Evolutionary conservation across 2,797 vertebrate genomes (phyloP).

Genomic region (Decapterus maruadsi): DNA sequence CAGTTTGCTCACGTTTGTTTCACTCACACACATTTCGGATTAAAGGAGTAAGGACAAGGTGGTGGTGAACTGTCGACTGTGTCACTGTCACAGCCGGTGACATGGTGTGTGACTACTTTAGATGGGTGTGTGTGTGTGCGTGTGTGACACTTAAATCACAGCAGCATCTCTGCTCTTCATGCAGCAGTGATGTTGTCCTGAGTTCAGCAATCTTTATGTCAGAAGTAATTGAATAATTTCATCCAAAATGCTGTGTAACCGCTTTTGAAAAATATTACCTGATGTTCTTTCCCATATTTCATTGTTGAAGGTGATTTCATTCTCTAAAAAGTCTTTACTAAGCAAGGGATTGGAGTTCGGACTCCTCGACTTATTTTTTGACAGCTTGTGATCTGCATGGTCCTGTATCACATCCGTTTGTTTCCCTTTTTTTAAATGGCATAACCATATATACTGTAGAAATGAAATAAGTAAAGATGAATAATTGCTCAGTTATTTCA

Average conservation of each 20-base stretch:
- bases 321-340: constrained; percentile 5
- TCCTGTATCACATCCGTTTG: not conserved
- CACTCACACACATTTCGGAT: no score
- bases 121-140: not conserved
- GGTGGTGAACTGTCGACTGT: not conserved
- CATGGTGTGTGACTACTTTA: not conserved
- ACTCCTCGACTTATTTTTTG: not conserved
- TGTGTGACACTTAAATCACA: not conserved
- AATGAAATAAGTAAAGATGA: not conserved
- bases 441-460: no score
- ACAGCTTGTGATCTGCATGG: not conserved
- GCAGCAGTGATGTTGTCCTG: constrained; percentile 1
- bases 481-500: not conserved
- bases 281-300: constrained; percentile 11
- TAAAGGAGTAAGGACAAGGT: not conserved
- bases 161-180: not conserved
- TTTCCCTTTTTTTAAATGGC: not conserved
- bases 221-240: constrained; percentile 4
- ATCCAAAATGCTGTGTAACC: constrained; percentile 17
- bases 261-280: constrained; percentile 13
- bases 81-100: not conserved
- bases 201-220: constrained; percentile 14
- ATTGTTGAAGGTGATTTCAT: not conserved
- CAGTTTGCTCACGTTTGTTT: not conserved
- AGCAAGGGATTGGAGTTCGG: not conserved